Conservation (phyloP, 2,888 invertebrate species). For the Nephrotoma appendiculata region DNA sequence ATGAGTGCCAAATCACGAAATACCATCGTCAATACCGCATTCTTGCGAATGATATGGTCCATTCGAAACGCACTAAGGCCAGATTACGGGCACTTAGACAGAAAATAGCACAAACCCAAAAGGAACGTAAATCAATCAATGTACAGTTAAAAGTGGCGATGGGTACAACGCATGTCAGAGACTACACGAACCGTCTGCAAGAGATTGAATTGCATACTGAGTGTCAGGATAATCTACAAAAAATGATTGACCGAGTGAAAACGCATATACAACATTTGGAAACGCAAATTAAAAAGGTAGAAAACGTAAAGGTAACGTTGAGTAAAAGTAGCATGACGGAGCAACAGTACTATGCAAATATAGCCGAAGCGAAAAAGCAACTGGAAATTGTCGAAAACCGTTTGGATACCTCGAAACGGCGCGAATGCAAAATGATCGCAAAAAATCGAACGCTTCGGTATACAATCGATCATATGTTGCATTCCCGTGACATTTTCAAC, state of each 20-base stretch:
- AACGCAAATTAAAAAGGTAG: conserved; percentile 23
- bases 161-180: conserved; percentile 20
- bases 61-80: conserved; percentile 20
- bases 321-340: conserved; percentile 27
- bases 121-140: conserved; percentile 24
- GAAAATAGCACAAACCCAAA: conserved; percentile 18
- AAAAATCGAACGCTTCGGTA: conserved; percentile 22
- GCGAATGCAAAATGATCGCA: conserved; percentile 25
- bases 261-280: conserved; percentile 22
- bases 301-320: conserved; percentile 24
- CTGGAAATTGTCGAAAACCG: conserved; percentile 26
- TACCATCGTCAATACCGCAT: conserved; percentile 28
- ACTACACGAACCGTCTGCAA: conserved; percentile 18
- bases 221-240: conserved; percentile 24
- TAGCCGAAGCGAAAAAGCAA: conserved; percentile 20
- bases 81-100: conserved; percentile 22
- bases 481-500: conserved; percentile 25
- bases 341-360: conserved; percentile 23
- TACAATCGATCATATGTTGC: conserved; percentile 23
- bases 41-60: neutral
- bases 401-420: conserved; percentile 24
- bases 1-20: conserved; percentile 25
- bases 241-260: conserved; percentile 23
- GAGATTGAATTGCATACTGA: conserved; percentile 23
- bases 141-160: conserved; percentile 27